Percentiles rank a stretch among this genome's conserved stretches.
Conservation (phyloP, 1,140 invertebrate genomes). For the Grapholita molesta region DNA sequence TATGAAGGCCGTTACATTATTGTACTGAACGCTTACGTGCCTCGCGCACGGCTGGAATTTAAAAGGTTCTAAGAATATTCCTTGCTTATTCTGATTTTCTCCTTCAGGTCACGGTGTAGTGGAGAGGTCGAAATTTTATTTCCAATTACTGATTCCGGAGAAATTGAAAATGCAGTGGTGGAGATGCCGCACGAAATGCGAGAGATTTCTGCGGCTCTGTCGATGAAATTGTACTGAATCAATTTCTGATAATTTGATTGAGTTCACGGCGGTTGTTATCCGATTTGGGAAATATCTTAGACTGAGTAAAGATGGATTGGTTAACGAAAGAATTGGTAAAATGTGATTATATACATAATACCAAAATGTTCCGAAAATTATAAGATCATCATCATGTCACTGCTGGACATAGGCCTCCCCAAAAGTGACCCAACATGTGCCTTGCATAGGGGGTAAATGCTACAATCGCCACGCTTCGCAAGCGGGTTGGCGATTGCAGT, state of each 20-base stretch:
- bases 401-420: no score
- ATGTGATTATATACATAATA: no score
- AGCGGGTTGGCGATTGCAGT: no score
- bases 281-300: slow-evolving; percentile 3
- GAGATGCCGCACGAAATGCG: slow-evolving; percentile 2
- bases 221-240: slow-evolving; percentile 4
- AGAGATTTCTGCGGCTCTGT: background rate
- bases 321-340: background rate
- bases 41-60: background rate
- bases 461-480: no score
- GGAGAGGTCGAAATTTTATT: slow-evolving; percentile 9
- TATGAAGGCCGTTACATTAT: slow-evolving; percentile 33
- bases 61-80: slow-evolving; percentile 3
- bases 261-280: background rate
- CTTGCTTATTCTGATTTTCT: background rate
- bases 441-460: no score
- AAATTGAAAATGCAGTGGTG: slow-evolving; percentile 9
- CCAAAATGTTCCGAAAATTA: no score
- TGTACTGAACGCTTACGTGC: slow-evolving; percentile 28
- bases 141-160: slow-evolving; percentile 5
- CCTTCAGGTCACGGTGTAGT: background rate
- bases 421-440: no score
- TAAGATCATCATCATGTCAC: no score
- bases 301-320: background rate
- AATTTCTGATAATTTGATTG: slow-evolving; percentile 14